A percentile compares a stretch with the other conserved stretches of the same genome.
Conservation (phyloP, 1,140 invertebrate genomes). For the Euwallacea fornicatus region DNA sequence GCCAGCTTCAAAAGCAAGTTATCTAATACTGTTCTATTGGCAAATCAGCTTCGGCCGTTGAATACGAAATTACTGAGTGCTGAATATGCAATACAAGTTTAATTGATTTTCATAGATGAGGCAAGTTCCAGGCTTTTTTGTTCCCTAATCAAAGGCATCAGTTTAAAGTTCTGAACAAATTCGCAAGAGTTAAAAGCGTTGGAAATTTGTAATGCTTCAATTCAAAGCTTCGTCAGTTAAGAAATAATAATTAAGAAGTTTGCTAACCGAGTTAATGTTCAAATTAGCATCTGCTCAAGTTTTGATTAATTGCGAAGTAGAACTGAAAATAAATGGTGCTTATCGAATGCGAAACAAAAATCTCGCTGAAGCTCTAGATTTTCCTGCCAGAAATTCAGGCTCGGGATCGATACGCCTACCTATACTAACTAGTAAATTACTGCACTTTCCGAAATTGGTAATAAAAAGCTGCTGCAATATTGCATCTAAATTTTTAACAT, state of each 20-base stretch:
- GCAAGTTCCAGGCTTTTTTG: too few species aligned
- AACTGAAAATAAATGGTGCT: not conserved
- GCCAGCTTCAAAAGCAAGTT: constrained; percentile 13
- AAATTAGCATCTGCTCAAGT: constrained; percentile 4
- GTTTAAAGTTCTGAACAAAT: too few species aligned
- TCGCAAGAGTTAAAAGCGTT: not conserved
- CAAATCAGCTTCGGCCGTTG: constrained; percentile 10
- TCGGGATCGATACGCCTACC: not conserved
- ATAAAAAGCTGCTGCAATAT: constrained; percentile 23
- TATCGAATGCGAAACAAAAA: not conserved
- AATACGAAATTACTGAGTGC: constrained; percentile 12
- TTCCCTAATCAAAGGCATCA: too few species aligned
- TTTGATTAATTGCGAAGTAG: constrained; percentile 3
- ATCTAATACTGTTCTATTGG: constrained; percentile 14
- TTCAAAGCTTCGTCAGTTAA: not conserved
- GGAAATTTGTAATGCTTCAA: not conserved
- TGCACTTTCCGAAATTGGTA: constrained; percentile 29
- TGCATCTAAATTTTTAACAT: constrained; percentile 27
- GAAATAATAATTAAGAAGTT: constrained; percentile 6
- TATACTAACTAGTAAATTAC: constrained; percentile 22
- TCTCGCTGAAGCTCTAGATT: not conserved
- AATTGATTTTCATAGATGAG: not conserved
- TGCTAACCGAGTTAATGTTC: not conserved
- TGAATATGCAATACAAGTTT: not conserved
- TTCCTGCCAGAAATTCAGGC: not conserved